phyloP scores from a whole-genome alignment of 2,113 vertebrate species.

The Eira barbara region DNA sequence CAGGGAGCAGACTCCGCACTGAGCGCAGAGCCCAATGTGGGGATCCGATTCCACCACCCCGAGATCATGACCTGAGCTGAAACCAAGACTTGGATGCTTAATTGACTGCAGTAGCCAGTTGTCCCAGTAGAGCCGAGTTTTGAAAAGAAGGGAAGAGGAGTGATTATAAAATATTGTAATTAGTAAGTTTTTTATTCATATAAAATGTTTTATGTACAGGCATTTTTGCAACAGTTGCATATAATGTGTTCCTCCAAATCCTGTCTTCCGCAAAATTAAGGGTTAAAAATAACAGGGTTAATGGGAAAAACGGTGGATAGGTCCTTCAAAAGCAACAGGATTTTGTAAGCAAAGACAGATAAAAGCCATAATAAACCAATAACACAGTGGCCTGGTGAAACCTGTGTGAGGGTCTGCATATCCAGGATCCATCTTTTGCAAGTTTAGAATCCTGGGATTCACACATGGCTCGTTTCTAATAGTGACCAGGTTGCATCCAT shows the following conservation, averaged over 20 bases:
- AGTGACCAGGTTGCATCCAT: background rate
- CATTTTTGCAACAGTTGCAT: background rate
- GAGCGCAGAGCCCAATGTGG: background rate
- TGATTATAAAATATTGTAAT: background rate
- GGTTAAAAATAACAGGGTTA: background rate
- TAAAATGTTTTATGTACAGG: background rate
- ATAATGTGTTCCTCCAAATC: background rate
- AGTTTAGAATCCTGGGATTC: background rate
- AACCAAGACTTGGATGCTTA: background rate
- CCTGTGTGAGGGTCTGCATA: background rate
- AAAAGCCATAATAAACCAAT: background rate
- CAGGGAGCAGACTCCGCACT: background rate
- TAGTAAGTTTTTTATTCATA: background rate
- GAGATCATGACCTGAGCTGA: background rate
- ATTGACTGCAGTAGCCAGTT: fast-evolving
- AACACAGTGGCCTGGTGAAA: background rate
- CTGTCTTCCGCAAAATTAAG: background rate
- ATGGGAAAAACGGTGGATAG: background rate
- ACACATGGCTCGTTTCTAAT: background rate
- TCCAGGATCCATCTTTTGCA: background rate
- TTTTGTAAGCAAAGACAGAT: background rate
- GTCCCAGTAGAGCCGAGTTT: background rate
- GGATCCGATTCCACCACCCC: background rate
- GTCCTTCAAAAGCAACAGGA: background rate
- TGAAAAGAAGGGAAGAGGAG: background rate